Evolutionary conservation across 1,140 invertebrate genomes (phyloP).

Genomic region (Orussus abietinus): DNA sequence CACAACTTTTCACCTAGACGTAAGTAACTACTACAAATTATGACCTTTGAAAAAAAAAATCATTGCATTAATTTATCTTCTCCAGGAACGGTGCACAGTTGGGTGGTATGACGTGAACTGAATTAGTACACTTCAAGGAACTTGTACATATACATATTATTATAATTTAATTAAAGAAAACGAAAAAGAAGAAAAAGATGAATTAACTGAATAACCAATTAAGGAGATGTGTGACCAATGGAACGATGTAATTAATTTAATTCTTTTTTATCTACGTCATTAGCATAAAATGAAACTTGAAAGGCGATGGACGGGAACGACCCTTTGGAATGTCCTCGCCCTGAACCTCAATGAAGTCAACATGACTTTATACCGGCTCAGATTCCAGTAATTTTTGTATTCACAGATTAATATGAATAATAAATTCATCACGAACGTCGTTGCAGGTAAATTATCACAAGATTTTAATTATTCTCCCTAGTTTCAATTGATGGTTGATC

Average conservation of each 20-base stretch:
- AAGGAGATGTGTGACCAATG: conserved; percentile 18
- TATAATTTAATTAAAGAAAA: conserved; percentile 30
- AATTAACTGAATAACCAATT: too few relatives aligned
- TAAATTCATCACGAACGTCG: not conserved
- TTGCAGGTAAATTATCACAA: not conserved
- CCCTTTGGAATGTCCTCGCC: too few relatives aligned
- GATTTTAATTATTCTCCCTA: too few relatives aligned
- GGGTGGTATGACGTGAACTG: conserved; percentile 45
- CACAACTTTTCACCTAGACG: conserved; percentile 52
- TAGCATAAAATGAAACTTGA: not conserved
- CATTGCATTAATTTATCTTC: conserved; percentile 19
- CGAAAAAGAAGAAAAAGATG: too few relatives aligned
- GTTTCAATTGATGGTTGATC: too few relatives aligned
- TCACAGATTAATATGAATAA: not conserved
- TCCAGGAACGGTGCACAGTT: conserved; percentile 49
- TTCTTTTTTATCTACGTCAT: conserved; percentile 27
- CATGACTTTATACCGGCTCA: not conserved
- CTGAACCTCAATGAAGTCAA: not conserved
- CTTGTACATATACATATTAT: conserved; percentile 20
- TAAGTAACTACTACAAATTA: conserved; percentile 37
- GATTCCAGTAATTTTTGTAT: not conserved
- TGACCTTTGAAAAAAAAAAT: conserved; percentile 6
- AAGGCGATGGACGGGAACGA: not conserved
- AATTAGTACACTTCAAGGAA: conserved; percentile 20
- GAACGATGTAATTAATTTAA: conserved; percentile 20